A percentile compares a stretch with the other conserved stretches of the same genome.
phyloP scores from a whole-genome alignment of 2,113 vertebrate genomes.

The Zapornia atra region DNA sequence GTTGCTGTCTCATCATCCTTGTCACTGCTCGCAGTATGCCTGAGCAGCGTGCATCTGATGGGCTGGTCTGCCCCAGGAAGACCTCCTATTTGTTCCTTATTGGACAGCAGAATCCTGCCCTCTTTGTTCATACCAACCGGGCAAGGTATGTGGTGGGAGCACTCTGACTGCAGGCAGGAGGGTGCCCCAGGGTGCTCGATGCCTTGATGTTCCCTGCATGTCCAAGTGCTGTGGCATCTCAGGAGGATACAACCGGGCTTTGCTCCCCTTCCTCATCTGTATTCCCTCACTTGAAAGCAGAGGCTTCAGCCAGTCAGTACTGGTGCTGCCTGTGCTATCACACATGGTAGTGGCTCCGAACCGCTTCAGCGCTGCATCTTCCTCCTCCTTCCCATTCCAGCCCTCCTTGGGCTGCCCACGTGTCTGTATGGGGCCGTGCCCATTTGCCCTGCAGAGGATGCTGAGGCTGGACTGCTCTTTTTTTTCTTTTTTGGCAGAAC shows the following conservation, averaged over 20 bases:
- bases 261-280: background rate
- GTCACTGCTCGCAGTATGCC: background rate
- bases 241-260: background rate
- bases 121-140: background rate
- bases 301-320: background rate
- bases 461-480: background rate
- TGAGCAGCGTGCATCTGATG: background rate
- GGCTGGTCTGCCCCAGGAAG: background rate
- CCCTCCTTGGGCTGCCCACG: background rate
- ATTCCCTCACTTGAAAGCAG: background rate
- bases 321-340: accelerated
- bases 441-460: accelerated
- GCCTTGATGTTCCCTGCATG: background rate
- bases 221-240: background rate
- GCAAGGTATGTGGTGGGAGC: background rate
- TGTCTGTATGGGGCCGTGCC: background rate
- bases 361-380: background rate
- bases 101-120: background rate
- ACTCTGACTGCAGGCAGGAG: background rate
- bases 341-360: accelerated
- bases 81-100: background rate
- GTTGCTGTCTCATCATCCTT: background rate
- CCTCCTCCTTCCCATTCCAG: background rate
- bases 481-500: background rate
- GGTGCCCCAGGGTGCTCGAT: background rate